phyloP scores from a whole-genome alignment of 1,140 invertebrate species.

The Physella acuta region DNA sequence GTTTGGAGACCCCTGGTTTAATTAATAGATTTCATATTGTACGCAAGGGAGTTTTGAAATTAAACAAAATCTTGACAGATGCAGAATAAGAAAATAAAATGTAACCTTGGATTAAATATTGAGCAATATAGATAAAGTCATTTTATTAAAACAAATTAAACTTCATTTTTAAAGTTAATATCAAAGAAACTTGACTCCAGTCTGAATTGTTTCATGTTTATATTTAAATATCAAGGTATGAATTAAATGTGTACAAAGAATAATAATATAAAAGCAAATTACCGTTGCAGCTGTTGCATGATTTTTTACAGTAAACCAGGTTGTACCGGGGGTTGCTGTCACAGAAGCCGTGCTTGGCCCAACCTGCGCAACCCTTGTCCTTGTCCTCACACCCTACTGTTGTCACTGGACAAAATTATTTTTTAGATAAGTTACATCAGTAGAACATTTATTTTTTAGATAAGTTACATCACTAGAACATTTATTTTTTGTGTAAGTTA shows the following conservation, averaged over 20 bases:
- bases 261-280: background rate
- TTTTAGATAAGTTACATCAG: too few species aligned
- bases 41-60: too few species aligned
- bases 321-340: conserved; percentile 33
- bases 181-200: too few species aligned
- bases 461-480: too few species aligned
- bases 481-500: too few species aligned
- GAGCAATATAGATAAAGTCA: background rate
- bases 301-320: conserved; percentile 31
- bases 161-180: background rate
- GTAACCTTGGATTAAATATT: too few species aligned
- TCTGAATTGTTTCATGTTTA: background rate
- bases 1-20: too few species aligned
- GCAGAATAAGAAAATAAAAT: too few species aligned
- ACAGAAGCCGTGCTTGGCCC: conserved; percentile 35
- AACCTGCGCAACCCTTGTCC: conserved; percentile 26
- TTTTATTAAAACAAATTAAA: background rate
- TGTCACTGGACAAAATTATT: too few species aligned
- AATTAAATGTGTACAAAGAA: background rate
- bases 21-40: too few species aligned
- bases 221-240: background rate
- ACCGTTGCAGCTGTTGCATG: conserved; percentile 38
- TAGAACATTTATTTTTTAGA: too few species aligned
- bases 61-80: too few species aligned
- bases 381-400: conserved; percentile 41